A percentile compares a stretch with the other conserved stretches of the same genome.
Conservation (phyloP, 1,140 invertebrate genomes). For the Araneus ventricosus region DNA sequence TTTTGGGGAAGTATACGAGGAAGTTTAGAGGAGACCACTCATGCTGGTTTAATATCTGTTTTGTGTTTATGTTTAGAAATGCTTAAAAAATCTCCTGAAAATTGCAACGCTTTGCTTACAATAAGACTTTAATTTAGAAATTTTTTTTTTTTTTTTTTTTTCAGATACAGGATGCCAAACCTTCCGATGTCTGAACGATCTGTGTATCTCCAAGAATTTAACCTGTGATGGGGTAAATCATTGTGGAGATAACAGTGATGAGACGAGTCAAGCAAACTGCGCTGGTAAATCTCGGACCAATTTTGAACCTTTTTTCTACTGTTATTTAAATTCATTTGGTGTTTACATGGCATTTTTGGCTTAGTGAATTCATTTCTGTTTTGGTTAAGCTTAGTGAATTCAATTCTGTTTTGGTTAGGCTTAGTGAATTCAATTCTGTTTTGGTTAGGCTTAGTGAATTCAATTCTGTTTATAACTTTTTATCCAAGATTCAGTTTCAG, state of each 20-base stretch:
- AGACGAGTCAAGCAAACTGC: slow-evolving; percentile 87
- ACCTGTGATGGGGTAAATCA: slow-evolving; percentile 94
- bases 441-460: no score
- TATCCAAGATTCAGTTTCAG: no score
- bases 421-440: no score
- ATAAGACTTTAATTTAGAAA: not conserved
- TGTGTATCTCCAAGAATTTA: slow-evolving; percentile 93
- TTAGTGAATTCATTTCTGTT: no score
- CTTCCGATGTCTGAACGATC: slow-evolving; percentile 90
- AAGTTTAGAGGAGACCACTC: no score
- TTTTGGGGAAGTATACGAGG: no score
- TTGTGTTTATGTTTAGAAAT: not conserved
- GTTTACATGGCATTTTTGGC: no score
- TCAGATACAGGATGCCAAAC: slow-evolving; percentile 92
- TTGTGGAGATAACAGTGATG: slow-evolving; percentile 95
- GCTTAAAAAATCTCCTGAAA: not conserved
- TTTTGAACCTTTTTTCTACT: not conserved
- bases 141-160: slow-evolving; percentile 78
- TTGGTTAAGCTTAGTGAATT: no score
- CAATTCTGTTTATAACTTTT: no score
- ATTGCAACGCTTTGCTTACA: slow-evolving; percentile 68
- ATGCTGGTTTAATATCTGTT: no score
- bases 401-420: no score
- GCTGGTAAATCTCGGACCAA: slow-evolving; percentile 83
- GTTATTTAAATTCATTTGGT: no score